Base-by-base conservation (phyloP, 2,797 vertebrate genomes). In the Myripristis jacobus region DNA sequence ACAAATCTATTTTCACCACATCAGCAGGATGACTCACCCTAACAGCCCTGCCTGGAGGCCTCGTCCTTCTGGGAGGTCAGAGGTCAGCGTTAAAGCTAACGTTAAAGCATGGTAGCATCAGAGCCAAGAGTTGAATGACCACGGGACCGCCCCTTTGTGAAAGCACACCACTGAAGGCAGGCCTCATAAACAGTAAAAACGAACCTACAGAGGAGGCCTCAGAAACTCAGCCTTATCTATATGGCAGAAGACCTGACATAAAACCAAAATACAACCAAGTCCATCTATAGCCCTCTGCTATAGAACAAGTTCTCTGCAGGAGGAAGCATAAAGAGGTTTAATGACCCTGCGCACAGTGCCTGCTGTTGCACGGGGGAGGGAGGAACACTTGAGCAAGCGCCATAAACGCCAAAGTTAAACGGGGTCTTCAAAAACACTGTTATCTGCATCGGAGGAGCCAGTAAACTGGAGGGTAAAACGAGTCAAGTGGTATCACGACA, bases 81-180 rank as follows among this genome's bases (percentile, higher is more conserved):
- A 8, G 5, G 36, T 18, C 52, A 10, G 19, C 0, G 15, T 56
- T 68, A 67, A 82, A 74, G 71, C 62, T 13, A 75, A 79, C 63
- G 72, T 31, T 44, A 72, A 75, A 70, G 72, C 43, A 78, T 62
- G 64, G 75, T 81, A 69, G 67, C 68, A 44, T 80, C 57, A 55
- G 73, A 84, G 84, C 73, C 67, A 73, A 60, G 58, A 83, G 89
- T 87, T 91, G 81, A 92, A 91, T 31, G 86, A 91, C 90, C 89
- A 57, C 22, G 6, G 55, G 78, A 75, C 22, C 73, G 72, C 79
- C 61, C 50, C 72, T 85, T 78, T 83, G 77, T 77, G 58, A 41
- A 52, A 72, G 56, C 78, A 73, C n/a, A 11, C 73, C 75, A 73
- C 70, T 44, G 53, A 72, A 74, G 58, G 34, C 11, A 56, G 57